A percentile compares a stretch with the other conserved stretches of the same genome.
phyloP scores from a whole-genome alignment of 1,140 invertebrate genomes.

The Maconellicoccus hirsutus region DNA sequence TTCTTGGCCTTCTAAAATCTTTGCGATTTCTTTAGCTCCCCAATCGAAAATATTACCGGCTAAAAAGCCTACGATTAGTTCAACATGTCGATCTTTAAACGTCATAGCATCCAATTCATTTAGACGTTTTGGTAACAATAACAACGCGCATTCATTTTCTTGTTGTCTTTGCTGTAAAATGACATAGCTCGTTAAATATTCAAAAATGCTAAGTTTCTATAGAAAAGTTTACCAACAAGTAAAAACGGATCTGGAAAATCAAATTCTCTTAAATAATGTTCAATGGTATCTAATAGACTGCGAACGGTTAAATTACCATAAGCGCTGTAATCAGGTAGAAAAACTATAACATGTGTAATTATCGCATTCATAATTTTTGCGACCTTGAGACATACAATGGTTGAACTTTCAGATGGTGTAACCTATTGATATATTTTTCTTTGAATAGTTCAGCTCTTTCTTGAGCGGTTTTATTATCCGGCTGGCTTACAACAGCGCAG shows the following conservation, averaged over 20 bases:
- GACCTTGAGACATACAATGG: slow-evolving; percentile 53
- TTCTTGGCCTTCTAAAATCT: slow-evolving; percentile 59
- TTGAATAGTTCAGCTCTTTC: slow-evolving; percentile 70
- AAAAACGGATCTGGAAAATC: slow-evolving; percentile 89
- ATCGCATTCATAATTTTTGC: too few species aligned
- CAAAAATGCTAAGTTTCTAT: too few species aligned
- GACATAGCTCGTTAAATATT: too few species aligned
- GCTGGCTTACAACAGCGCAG: slow-evolving; percentile 64
- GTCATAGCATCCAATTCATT: slow-evolving; percentile 42
- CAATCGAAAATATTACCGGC: slow-evolving; percentile 94
- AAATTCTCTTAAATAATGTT: slow-evolving; percentile 78
- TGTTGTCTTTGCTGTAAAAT: slow-evolving; percentile 48
- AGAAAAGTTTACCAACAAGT: slow-evolving; percentile 35
- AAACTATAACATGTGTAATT: too few species aligned
- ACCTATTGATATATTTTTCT: slow-evolving; percentile 66
- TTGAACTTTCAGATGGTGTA: slow-evolving; percentile 64
- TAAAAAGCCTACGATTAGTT: slow-evolving; percentile 47
- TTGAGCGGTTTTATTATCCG: slow-evolving; percentile 55
- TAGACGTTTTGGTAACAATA: slow-evolving; percentile 40
- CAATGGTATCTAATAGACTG: slow-evolving; percentile 79
- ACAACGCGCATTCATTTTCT: slow-evolving; percentile 54
- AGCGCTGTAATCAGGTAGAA: slow-evolving; percentile 43
- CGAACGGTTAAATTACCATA: slow-evolving; percentile 78
- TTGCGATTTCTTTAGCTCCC: slow-evolving; percentile 79
- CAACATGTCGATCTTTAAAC: slow-evolving; percentile 41